Conservation (phyloP, 92 coral and sea anemone species). For the Diadumene lineata region DNA sequence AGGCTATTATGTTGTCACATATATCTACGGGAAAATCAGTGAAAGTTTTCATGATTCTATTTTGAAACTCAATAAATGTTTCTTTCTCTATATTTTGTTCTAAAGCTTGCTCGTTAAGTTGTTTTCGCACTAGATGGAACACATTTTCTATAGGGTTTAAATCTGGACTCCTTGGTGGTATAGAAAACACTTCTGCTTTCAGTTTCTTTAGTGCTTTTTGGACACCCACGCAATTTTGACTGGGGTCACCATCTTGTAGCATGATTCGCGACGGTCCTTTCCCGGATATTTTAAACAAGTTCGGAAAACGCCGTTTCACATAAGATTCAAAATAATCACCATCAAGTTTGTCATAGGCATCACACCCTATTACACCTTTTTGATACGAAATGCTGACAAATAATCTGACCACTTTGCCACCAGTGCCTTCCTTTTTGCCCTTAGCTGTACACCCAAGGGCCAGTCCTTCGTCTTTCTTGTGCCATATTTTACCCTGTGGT, state of each 20-base stretch:
- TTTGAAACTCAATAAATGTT: slow-evolving; percentile 29
- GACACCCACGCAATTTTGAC: slow-evolving; percentile 25
- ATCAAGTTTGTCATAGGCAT: slow-evolving; percentile 32
- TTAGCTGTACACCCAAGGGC: slow-evolving; percentile 38
- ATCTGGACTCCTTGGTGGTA: slow-evolving; percentile 42
- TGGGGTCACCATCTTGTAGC: slow-evolving; percentile 34
- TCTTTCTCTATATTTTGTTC: slow-evolving; percentile 9
- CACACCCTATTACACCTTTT: slow-evolving; percentile 30
- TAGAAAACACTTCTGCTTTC: slow-evolving; percentile 3
- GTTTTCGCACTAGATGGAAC: slow-evolving; percentile 21
- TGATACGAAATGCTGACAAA: slow-evolving; percentile 34
- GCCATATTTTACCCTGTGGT: slow-evolving; percentile 28
- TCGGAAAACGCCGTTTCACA: not conserved
- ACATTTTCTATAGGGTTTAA: slow-evolving; percentile 46
- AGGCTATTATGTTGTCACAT: slow-evolving; percentile 22
- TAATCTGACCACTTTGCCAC: slow-evolving; percentile 28
- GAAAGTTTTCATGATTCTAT: slow-evolving; percentile 12
- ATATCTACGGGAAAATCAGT: not conserved
- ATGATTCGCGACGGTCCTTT: not conserved
- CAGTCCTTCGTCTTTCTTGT: slow-evolving; percentile 23
- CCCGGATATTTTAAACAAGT: not conserved
- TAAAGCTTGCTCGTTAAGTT: slow-evolving; percentile 24
- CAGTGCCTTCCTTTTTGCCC: slow-evolving; percentile 49
- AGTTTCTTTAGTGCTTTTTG: not conserved
- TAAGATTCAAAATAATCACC: slow-evolving; percentile 27